Percentiles rank a stretch among this genome's conserved stretches.
These are phyloP conservation scores for Orycteropus afer DNA, from an alignment of 2,113 vertebrate genomes.

Conservation along the genomic window DNA sequence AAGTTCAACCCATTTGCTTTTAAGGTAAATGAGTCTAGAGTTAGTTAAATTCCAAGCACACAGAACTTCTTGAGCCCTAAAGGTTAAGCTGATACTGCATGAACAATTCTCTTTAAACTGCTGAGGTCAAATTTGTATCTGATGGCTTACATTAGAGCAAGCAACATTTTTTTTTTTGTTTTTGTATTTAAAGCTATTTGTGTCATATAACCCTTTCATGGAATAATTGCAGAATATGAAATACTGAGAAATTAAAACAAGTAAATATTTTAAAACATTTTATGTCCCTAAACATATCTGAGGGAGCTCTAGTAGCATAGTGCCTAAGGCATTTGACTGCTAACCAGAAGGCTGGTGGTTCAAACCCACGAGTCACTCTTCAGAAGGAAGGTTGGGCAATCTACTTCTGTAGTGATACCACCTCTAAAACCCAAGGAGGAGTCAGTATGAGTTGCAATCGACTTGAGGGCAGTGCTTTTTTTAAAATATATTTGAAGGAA, in stretches of 20 bases:
- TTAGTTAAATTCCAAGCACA: neutral
- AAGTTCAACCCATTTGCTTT: neutral
- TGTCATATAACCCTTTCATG: neutral
- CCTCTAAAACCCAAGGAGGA: too few relatives aligned
- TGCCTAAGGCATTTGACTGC: too few relatives aligned
- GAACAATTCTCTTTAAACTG: neutral
- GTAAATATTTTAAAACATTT: slow-evolving; percentile 18
- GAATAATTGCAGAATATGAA: slow-evolving; percentile 1
- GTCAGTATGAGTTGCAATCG: too few relatives aligned
- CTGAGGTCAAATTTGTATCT: slow-evolving; percentile 14
- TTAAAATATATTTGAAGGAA: too few relatives aligned
- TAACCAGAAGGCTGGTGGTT: too few relatives aligned
- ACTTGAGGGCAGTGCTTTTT: too few relatives aligned
- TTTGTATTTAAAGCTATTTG: slow-evolving; percentile 18
- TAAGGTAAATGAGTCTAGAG: neutral
- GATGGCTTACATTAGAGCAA: neutral
- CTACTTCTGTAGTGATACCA: too few relatives aligned
- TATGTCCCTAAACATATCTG: slow-evolving; percentile 19
- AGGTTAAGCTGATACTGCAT: neutral
- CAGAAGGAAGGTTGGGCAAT: too few relatives aligned
- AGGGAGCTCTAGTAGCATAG: neutral
- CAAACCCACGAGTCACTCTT: too few relatives aligned
- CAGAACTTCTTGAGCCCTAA: neutral
- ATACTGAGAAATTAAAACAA: neutral
- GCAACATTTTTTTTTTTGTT: too few relatives aligned